Conservation (phyloP, 2,797 vertebrate species). For the Crotalus adamanteus region DNA sequence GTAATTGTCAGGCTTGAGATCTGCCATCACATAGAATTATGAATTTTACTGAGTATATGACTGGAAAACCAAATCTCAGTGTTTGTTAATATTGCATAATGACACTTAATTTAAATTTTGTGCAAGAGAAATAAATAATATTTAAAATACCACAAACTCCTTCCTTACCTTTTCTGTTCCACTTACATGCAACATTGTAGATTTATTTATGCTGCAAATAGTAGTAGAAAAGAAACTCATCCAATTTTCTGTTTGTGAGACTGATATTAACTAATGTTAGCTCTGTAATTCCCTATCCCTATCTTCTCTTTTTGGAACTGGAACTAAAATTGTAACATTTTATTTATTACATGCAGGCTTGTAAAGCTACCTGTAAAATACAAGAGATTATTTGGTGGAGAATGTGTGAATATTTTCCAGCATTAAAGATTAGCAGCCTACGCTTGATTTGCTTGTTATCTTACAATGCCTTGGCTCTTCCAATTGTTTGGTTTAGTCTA, state of each 20-base stretch:
- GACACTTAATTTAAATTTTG: constrained; percentile 1
- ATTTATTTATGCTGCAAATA: constrained; percentile 17
- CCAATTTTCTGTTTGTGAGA: background rate
- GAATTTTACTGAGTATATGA: background rate
- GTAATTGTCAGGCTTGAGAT: background rate
- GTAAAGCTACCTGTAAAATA: constrained; percentile 23
- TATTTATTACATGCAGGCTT: constrained; percentile 63
- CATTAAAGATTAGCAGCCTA: constrained; percentile 45
- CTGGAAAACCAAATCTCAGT: background rate
- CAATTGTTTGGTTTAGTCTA: constrained; percentile 8
- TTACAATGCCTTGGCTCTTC: constrained; percentile 46
- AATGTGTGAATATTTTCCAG: constrained; percentile 43
- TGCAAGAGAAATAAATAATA: background rate
- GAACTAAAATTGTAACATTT: constrained; percentile 34
- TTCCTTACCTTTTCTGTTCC: constrained; percentile 42
- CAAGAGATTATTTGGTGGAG: constrained; percentile 46
- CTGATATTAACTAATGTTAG: background rate
- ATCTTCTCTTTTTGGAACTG: constrained; percentile 11
- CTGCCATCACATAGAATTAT: constrained; percentile 1
- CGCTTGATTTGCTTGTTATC: constrained; percentile 51
- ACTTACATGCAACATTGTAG: background rate
- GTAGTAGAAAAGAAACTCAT: background rate
- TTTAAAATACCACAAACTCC: constrained; percentile 24
- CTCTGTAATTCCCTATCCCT: background rate
- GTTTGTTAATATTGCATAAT: background rate